phyloP scores from a whole-genome alignment of 2,113 vertebrate species.

The Grammomys surdaster region DNA sequence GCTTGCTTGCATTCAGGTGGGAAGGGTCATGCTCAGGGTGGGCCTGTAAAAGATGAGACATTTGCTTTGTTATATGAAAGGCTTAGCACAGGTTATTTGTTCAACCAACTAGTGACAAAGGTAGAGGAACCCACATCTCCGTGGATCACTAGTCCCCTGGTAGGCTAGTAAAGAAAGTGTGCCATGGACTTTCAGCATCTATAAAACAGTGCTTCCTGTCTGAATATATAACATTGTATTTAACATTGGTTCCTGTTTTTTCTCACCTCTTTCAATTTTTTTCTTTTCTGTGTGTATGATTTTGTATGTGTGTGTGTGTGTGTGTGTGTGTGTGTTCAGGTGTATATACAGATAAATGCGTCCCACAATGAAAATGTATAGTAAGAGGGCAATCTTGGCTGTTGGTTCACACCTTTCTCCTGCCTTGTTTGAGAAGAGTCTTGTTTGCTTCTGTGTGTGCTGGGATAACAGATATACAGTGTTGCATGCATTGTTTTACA shows the following conservation, averaged over 20 bases:
- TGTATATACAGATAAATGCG: neutral
- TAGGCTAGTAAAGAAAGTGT: neutral
- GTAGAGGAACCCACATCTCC: too few relatives aligned
- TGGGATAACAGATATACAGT: neutral
- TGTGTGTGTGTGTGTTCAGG: neutral
- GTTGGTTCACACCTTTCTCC: neutral
- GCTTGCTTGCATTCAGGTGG: neutral
- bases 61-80: neutral
- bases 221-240: neutral
- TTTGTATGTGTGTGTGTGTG: neutral
- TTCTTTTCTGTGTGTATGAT: neutral
- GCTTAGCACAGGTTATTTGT: neutral
- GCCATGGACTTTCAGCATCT: neutral
- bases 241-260: neutral
- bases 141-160: neutral
- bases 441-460: neutral
- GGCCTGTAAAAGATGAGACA: neutral
- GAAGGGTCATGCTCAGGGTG: neutral
- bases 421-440: neutral
- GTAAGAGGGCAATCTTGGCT: neutral
- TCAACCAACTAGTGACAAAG: neutral
- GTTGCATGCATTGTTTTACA: neutral
- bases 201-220: too few relatives aligned
- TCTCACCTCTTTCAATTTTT: neutral
- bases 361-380: neutral